Conservation (phyloP, 2,888 invertebrate genomes). For the Lagria hirta region DNA sequence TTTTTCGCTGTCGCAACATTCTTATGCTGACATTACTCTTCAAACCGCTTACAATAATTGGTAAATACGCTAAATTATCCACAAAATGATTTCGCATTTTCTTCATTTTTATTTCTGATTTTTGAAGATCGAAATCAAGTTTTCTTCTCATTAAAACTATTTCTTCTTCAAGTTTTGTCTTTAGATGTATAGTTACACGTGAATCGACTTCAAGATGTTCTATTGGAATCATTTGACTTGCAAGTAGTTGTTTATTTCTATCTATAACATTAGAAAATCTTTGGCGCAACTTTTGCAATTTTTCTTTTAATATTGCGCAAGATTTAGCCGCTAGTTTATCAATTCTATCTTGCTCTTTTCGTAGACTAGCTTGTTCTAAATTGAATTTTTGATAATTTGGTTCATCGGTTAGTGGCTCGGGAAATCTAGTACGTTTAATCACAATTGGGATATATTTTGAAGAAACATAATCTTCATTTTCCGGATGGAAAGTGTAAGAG, state of each 20-base stretch:
- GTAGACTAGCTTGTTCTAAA: constrained; percentile 70
- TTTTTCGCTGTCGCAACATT: constrained; percentile 65
- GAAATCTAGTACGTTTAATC: constrained; percentile 26
- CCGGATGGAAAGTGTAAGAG: constrained; percentile 62
- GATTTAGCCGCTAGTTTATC: constrained; percentile 64
- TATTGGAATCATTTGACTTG: constrained; percentile 60
- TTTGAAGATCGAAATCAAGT: constrained; percentile 70
- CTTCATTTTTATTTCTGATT: constrained; percentile 60
- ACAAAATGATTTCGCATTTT: constrained; percentile 36
- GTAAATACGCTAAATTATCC: constrained; percentile 60
- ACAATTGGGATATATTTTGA: constrained; percentile 43
- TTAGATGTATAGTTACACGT: constrained; percentile 65
- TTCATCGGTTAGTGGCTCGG: constrained; percentile 46
- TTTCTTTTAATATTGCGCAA: constrained; percentile 61
- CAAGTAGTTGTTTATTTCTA: constrained; percentile 61
- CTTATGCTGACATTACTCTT: constrained; percentile 55
- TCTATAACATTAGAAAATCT: constrained; percentile 33
- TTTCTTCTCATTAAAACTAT: constrained; percentile 66
- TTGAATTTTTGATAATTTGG: constrained; percentile 52
- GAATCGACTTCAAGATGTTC: constrained; percentile 68
- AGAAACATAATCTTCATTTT: constrained; percentile 40
- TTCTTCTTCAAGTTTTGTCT: constrained; percentile 61
- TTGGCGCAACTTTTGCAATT: constrained; percentile 33
- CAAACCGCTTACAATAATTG: constrained; percentile 62
- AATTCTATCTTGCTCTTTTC: constrained; percentile 66